Evolutionary conservation across 2,888 invertebrate genomes (phyloP).

Genomic region (Cantharis rufa): DNA sequence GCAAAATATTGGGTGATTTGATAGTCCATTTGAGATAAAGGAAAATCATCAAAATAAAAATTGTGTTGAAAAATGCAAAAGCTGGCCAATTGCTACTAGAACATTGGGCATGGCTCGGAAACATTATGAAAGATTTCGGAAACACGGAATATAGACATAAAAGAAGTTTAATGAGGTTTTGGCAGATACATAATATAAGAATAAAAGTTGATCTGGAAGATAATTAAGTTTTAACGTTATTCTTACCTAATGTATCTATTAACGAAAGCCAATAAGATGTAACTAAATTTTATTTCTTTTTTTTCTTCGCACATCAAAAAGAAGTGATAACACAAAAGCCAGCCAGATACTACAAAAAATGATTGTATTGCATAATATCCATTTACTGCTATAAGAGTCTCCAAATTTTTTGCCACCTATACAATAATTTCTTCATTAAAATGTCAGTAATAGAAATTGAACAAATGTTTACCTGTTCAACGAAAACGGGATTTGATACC

Average conservation of each 20-base stretch:
- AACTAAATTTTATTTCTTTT: conserved; percentile 33
- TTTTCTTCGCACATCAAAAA: conserved; percentile 32
- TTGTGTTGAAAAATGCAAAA: no score
- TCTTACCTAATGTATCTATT: conserved; percentile 45
- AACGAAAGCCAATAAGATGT: conserved; percentile 40
- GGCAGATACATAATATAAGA: no score
- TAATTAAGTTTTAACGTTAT: neutral
- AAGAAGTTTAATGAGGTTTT: no score
- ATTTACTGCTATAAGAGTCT: conserved; percentile 37
- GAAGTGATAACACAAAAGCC: conserved; percentile 44
- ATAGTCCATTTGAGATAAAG: no score
- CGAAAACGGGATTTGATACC: conserved; percentile 10
- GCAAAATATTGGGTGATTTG: no score
- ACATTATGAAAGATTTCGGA: no score
- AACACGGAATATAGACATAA: no score
- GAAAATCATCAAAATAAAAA: no score
- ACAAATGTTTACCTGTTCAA: conserved; percentile 12
- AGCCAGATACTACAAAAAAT: conserved; percentile 50
- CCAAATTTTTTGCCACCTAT: neutral
- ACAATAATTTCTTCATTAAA: neutral
- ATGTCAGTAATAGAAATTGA: no score
- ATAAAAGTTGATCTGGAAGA: no score
- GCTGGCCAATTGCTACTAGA: no score
- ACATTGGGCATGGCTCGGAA: no score
- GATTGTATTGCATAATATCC: conserved; percentile 50